Evolutionary conservation across 2,113 vertebrate species (phyloP), one percentile per base, ranked within the genome.

Genomic region (Seriola rivoliana): DNA sequence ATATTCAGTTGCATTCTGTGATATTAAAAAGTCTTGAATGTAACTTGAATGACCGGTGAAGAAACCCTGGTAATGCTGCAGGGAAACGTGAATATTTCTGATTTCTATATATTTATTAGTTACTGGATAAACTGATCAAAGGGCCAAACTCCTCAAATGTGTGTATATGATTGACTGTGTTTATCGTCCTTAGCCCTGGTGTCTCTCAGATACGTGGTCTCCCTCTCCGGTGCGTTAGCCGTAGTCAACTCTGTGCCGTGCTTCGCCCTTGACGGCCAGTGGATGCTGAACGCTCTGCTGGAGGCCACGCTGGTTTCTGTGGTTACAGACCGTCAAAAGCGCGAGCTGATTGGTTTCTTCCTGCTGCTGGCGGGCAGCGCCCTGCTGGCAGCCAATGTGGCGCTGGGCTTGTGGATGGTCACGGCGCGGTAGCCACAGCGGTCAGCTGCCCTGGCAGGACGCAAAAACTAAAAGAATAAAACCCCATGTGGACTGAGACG

Each of bases 231-330:
- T 38, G 98, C 98, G 2, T 88, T 99, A 75, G 98, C 97, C 4
- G 97, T 99, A 55, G 97, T 99, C 63, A 99, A 99, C 89, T 97
- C 98, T 0, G 98, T 99, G 32, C 98, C 98, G 5, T 99, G 98
- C 91, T 99, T 99, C 0, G 97, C 98, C 32, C 94, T 99, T 84
- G 98, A 99, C 54, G 98, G 98, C 11, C 98, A 99, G 87, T 99
- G 98, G 98, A 99, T 99, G 95, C 94, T 99, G 79, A 97, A 96
- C 86, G 97, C 98, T 1, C 97, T 99, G 86, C 91, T 99, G 89
- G 98, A 99, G 95, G 98, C 97, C 71, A 97, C 97, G 0, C 93
- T 99, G 88, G 96, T 96, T 44, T 94, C 95, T 38, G 86, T 97
- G 54, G 94, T 99, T 78, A 95, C 95, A 21, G 97, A 99, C 85